Conservation (phyloP, 2,888 invertebrate species). For the Tricholauxania praeusta region DNA sequence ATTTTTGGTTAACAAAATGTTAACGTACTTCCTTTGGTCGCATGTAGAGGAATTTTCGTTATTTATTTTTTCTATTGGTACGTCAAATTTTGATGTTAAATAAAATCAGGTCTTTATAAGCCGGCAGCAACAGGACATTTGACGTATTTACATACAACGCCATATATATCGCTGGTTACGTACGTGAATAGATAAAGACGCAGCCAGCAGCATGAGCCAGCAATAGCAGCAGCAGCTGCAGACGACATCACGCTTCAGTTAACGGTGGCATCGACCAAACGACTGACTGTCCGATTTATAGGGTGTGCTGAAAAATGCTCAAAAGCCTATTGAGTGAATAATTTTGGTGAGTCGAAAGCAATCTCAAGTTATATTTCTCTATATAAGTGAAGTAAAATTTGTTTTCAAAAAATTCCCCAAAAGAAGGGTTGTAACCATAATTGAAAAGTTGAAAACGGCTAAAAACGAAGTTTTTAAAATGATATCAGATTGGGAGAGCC, state of each 20-base stretch:
- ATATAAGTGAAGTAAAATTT: too few relatives aligned
- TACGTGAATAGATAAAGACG: slow-evolving; percentile 14
- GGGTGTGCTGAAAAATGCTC: too few relatives aligned
- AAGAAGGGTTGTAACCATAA: too few relatives aligned
- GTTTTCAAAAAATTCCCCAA: too few relatives aligned
- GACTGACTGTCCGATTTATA: too few relatives aligned
- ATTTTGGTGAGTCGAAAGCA: too few relatives aligned
- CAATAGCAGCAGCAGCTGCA: slow-evolving; percentile 9
- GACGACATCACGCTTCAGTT: slow-evolving; percentile 49
- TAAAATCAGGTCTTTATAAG: slow-evolving; percentile 29
- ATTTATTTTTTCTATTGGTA: neutral
- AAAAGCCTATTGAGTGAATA: too few relatives aligned
- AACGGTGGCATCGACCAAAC: slow-evolving; percentile 8
- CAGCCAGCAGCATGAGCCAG: slow-evolving; percentile 2
- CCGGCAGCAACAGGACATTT: neutral
- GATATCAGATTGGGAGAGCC: too few relatives aligned
- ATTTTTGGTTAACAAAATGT: slow-evolving; percentile 25
- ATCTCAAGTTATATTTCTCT: too few relatives aligned
- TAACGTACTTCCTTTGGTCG: neutral
- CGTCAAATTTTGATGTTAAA: slow-evolving; percentile 37
- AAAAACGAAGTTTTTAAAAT: too few relatives aligned
- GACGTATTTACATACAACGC: slow-evolving; percentile 3
- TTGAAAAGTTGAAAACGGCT: too few relatives aligned
- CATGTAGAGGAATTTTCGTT: too few relatives aligned
- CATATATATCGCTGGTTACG: neutral